Base-by-base conservation (phyloP, 92 coral and sea anemone species). In the Heliopora coerulea region DNA sequence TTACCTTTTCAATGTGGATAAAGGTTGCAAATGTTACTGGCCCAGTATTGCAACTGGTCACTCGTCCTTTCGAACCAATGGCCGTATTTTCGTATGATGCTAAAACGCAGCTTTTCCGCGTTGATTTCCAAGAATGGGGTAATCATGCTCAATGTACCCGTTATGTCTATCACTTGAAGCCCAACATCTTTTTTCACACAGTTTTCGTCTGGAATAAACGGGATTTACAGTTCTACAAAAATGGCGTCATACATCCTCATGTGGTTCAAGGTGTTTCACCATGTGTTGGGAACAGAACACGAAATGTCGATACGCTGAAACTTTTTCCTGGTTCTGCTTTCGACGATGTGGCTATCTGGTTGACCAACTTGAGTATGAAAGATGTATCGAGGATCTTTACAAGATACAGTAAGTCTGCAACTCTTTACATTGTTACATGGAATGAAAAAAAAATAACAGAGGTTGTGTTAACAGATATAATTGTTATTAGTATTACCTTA, bases 341-440 rank as follows among this genome's bases (percentile, higher is more conserved):
- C 24, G 67, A 61, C 31, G 67, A 61, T 30, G 0, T 61, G 27
- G 48, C 46, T 34, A n/a, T 61, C 46, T 61, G 67, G 67, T 15
- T 25, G 0, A 27, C 0, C 0, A 19, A 2, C 14, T 34, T 61
- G 8, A 31, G 42, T 17, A 1, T 0, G 5, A 6, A 5, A 25
- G 23, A 61, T 9, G 39, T 61, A 1, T 11, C 0, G 23, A 2
- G 15, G 42, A 61, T 61, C 18, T 61, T 3, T 61, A 2, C 27
- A 0, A 31, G 67, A 61, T 61, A 61, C 24, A 12, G 67, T 61
- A 61, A 61, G 67, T 11, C 18, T 8, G 3, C 23, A 50, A 50
- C 21, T 50, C 23, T 26, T 50, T 50, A 50, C 3, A 2, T 15
- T 15, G 5, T 3, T 50, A 50, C 23, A 50, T 4, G 18, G 13